Evolutionary conservation across 2,888 invertebrate species (phyloP).

Genomic region (Heliconius hortense): DNA sequence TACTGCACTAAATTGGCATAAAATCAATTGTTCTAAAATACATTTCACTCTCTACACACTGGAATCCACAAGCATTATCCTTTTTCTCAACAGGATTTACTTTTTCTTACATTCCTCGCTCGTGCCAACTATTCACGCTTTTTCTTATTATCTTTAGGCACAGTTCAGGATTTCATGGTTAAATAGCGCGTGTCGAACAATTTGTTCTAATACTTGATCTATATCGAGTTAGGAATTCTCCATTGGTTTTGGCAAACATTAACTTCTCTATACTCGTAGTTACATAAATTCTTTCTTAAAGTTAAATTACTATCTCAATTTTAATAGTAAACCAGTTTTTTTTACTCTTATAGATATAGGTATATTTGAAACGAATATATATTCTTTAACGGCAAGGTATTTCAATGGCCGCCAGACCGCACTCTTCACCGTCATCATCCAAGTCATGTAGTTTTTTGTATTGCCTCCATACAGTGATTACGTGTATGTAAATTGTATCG

Average conservation of each 20-base stretch:
- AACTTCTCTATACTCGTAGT: background rate
- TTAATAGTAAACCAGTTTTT: background rate
- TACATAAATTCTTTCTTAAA: background rate
- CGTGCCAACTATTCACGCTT: slow-evolving; percentile 69
- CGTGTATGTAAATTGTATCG: slow-evolving; percentile 72
- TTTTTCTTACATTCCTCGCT: slow-evolving; percentile 68
- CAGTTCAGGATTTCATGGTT: slow-evolving; percentile 39
- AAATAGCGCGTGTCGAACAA: slow-evolving; percentile 31
- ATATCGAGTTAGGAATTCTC: slow-evolving; percentile 31
- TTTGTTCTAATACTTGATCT: slow-evolving; percentile 31
- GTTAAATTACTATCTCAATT: no score
- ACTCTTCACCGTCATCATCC: slow-evolving; percentile 48
- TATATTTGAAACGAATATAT: background rate
- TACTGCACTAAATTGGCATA: slow-evolving; percentile 43
- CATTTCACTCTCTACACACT: slow-evolving; percentile 5
- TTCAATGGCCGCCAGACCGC: slow-evolving; percentile 35
- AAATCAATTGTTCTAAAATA: background rate
- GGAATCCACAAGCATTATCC: slow-evolving; percentile 15
- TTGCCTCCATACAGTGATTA: slow-evolving; percentile 64
- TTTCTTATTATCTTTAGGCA: slow-evolving; percentile 48
- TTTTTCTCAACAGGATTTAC: slow-evolving; percentile 38
- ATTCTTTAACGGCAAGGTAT: slow-evolving; percentile 25
- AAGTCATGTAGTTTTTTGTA: slow-evolving; percentile 47
- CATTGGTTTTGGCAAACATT: background rate
- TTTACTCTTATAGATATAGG: background rate